Evolutionary conservation across 1,140 invertebrate species (phyloP).

Genomic region (Conus betulinus): DNA sequence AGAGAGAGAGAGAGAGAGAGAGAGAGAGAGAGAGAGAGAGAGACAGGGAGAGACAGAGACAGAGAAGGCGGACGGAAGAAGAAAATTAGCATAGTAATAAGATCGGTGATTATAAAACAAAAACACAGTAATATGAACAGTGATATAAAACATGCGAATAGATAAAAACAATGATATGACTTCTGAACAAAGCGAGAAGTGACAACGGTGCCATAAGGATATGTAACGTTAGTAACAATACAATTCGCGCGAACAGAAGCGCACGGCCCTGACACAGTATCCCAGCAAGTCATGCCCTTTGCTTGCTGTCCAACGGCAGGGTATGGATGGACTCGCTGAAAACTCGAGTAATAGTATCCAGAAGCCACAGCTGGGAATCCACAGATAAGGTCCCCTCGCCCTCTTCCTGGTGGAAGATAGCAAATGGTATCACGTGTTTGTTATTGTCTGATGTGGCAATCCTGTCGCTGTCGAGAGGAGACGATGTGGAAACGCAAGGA

Average conservation of each 20-base stretch:
- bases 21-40: not conserved
- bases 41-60: not conserved
- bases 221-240: not conserved
- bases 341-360: not conserved
- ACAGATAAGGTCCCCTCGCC: not conserved
- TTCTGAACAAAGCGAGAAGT: not conserved
- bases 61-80: not conserved
- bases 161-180: not conserved
- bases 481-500: too few species aligned
- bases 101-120: not conserved
- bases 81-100: not conserved
- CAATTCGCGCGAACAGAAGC: too few species aligned
- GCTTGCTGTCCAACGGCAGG: not conserved
- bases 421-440: too few species aligned
- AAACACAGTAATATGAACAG: not conserved
- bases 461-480: too few species aligned
- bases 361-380: not conserved
- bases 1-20: constrained; percentile 25
- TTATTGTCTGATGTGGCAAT: too few species aligned
- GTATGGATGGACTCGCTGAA: not conserved
- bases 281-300: too few species aligned
- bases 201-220: not conserved
- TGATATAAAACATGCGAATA: not conserved
- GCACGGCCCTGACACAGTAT: too few species aligned
- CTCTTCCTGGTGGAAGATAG: too few species aligned